phyloP scores from a whole-genome alignment of 2,797 vertebrate species.

The Pseudochirops cupreus region DNA sequence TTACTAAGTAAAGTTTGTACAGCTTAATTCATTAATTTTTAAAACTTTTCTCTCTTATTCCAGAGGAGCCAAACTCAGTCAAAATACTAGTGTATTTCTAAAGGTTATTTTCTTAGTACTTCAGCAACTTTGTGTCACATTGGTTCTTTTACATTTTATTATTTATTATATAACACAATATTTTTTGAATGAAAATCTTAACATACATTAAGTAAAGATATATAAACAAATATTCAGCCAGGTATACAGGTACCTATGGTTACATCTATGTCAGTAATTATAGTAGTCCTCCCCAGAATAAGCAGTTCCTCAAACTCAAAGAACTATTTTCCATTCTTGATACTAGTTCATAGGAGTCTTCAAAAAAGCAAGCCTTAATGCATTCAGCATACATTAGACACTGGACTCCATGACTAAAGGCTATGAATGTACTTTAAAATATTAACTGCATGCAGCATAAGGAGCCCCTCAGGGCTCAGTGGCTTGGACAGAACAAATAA shows the following conservation, averaged over 20 bases:
- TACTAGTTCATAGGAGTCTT: neutral
- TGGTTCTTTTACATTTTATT: neutral
- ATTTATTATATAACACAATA: neutral
- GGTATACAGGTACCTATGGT: neutral
- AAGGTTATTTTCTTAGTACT: neutral
- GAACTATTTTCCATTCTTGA: neutral
- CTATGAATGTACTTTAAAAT: neutral
- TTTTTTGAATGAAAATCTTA: neutral
- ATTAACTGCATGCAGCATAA: neutral
- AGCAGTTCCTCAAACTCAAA: neutral
- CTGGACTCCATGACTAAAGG: neutral
- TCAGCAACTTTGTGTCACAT: neutral
- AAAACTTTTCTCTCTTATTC: neutral
- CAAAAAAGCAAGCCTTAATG: neutral
- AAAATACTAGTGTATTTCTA: neutral
- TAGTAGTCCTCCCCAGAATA: neutral
- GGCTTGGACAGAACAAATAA: neutral
- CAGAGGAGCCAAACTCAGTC: neutral
- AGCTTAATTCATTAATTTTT: neutral
- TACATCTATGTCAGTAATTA: neutral
- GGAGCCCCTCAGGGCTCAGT: neutral
- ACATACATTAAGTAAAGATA: neutral
- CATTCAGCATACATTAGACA: neutral
- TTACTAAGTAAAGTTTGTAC: neutral
- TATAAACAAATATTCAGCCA: neutral